A percentile compares a stretch with the other conserved stretches of the same genome.
These are phyloP conservation scores for Aplocera efformata DNA, from an alignment of 2,888 invertebrate genomes.

Conservation along the genomic window DNA sequence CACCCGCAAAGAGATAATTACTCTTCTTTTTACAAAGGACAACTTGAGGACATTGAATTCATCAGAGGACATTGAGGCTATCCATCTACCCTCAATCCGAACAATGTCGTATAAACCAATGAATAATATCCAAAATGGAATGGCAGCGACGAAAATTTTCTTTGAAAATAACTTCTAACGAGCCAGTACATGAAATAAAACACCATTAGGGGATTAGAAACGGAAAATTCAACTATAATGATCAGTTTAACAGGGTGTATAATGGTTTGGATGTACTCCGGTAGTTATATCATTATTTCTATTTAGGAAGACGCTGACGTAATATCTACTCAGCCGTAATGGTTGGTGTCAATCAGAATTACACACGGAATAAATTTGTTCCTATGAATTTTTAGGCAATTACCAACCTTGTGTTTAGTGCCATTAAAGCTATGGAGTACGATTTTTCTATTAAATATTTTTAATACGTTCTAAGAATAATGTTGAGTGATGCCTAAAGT, in stretches of 20 bases:
- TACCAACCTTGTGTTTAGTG: slow-evolving; percentile 14
- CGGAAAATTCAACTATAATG: slow-evolving; percentile 26
- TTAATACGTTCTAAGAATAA: slow-evolving; percentile 58
- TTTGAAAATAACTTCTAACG: slow-evolving; percentile 24
- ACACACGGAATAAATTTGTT: slow-evolving; percentile 64
- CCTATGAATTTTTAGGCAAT: slow-evolving; percentile 35
- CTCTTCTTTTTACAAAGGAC: slow-evolving; percentile 20
- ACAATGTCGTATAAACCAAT: slow-evolving; percentile 24
- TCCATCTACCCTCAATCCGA: slow-evolving; percentile 10
- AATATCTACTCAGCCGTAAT: slow-evolving; percentile 74
- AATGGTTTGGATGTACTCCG: slow-evolving; percentile 30
- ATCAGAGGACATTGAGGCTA: slow-evolving; percentile 18
- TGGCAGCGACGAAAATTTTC: slow-evolving; percentile 24
- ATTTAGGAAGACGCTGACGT: slow-evolving; percentile 71
- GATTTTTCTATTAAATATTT: slow-evolving; percentile 22
- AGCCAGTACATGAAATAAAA: slow-evolving; percentile 25
- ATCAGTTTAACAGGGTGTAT: slow-evolving; percentile 24
- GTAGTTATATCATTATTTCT: slow-evolving; percentile 41
- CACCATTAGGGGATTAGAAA: slow-evolving; percentile 19
- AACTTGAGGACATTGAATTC: slow-evolving; percentile 23
- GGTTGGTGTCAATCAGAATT: slow-evolving; percentile 80
- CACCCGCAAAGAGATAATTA: slow-evolving; percentile 28
- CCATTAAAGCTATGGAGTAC: slow-evolving; percentile 21
- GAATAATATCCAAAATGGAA: slow-evolving; percentile 34
- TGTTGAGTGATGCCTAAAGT: slow-evolving; percentile 52